Evolutionary conservation across 2,113 vertebrate species (phyloP), one percentile per base, ranked within the genome.

Genomic region (Nestor notabilis): DNA sequence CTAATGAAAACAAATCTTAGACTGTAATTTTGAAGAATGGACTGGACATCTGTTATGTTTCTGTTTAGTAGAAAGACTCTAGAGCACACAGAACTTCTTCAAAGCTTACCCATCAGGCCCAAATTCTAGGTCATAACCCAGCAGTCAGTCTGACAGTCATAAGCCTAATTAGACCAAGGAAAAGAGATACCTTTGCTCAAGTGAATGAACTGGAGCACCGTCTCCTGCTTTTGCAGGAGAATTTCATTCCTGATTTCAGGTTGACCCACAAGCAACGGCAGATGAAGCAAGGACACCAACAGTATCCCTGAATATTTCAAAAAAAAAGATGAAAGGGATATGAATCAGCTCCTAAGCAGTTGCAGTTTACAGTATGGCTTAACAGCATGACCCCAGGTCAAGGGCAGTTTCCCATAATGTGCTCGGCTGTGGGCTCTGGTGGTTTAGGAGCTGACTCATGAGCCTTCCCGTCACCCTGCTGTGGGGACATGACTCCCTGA

Each of bases 271-370:
- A 69, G 43, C 52, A 65, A 35, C 1, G 1, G 53, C 64, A 84
- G 46, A 49, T 37, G 64, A 68, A 78, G 20, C 46, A 91, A 89
- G 75, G 68, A 56, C 37, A 89, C 39, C 4, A 3, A 66, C 39
- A 60, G 64, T 5, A 1, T 63, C 72, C 25, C 20, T 90, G 49
- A 80, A 63, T 37, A 15, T 81, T 90, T 96, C 52, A 19, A 63
- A 70, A 56, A 74, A 84, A 9, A 56, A 83, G 72, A 87, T 89
- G 60, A 83, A 81, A 95, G 87, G 80, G 93, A 87, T 50, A 20
- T 95, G 93, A 97, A 95, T 95, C 89, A 92, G 72, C 86, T 81
- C 86, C 60, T 64, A 92, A 19, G 27, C 80, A 95, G 94, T 65
- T 92, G 55, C 77, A 87, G 95, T 91, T 97, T 96, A 94, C 83